phyloP scores from a whole-genome alignment of 2,888 invertebrate genomes.

The Netelia inedita region DNA sequence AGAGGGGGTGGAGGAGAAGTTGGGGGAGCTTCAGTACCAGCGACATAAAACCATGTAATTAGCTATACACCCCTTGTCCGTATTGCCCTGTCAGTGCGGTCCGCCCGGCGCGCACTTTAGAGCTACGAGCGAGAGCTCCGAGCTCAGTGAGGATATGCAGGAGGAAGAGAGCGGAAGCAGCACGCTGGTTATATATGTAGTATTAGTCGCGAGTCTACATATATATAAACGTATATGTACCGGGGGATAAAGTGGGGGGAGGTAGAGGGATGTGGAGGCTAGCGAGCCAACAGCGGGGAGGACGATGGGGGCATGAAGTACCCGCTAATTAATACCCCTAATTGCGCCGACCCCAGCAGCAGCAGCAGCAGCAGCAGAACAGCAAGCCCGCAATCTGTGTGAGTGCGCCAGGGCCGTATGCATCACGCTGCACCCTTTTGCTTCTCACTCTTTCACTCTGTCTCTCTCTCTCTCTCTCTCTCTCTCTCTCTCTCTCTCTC shows the following conservation, averaged over 20 bases:
- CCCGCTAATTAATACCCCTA: slow-evolving; percentile 85
- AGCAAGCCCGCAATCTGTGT: slow-evolving; percentile 52
- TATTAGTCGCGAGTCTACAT: slow-evolving; percentile 4
- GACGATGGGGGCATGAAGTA: slow-evolving; percentile 80
- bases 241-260: slow-evolving; percentile 63
- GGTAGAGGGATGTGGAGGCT: slow-evolving; percentile 59
- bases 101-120: slow-evolving; percentile 79
- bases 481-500: too few relatives aligned
- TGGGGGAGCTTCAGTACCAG: slow-evolving; percentile 63
- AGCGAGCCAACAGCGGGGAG: slow-evolving; percentile 63
- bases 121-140: slow-evolving; percentile 63
- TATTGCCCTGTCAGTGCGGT: slow-evolving; percentile 81
- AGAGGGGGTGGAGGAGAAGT: background rate
- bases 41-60: slow-evolving; percentile 84
- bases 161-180: slow-evolving; percentile 43
- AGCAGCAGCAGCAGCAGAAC: slow-evolving; percentile 23
- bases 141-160: slow-evolving; percentile 50
- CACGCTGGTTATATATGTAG: slow-evolving; percentile 43
- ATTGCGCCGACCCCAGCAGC: slow-evolving; percentile 82
- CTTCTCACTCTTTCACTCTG: too few relatives aligned
- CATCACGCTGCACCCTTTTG: slow-evolving; percentile 38
- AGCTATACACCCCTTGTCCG: slow-evolving; percentile 83
- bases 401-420: slow-evolving; percentile 55
- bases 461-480: too few relatives aligned
- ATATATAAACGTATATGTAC: slow-evolving; percentile 43